phyloP scores from a whole-genome alignment of 2,113 vertebrate genomes.

The Passer montanus region DNA sequence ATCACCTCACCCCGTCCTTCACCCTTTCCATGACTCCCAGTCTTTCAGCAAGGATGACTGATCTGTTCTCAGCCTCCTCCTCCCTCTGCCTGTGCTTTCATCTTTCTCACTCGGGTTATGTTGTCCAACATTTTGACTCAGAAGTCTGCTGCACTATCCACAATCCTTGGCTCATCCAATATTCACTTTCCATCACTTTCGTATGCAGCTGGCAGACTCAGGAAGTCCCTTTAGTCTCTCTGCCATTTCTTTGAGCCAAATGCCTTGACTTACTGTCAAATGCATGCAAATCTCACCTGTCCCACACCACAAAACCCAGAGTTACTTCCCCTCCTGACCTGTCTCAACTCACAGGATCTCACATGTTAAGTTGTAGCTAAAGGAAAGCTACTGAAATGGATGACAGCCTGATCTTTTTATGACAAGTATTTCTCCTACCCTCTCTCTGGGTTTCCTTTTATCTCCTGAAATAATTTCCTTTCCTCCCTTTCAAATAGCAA shows the following conservation, averaged over 20 bases:
- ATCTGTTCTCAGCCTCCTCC: neutral
- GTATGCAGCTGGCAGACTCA: neutral
- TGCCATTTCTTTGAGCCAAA: neutral
- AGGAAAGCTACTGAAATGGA: neutral
- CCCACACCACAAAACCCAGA: neutral
- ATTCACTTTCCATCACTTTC: neutral
- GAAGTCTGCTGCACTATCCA: neutral
- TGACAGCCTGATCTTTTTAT: neutral
- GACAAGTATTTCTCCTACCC: neutral
- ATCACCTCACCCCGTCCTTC: constrained; percentile 20
- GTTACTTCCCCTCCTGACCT: neutral
- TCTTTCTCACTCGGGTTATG: neutral
- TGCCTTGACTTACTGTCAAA: neutral
- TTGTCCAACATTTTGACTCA: neutral
- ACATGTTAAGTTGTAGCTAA: neutral
- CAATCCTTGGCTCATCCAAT: neutral
- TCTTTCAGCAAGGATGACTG: constrained; percentile 22
- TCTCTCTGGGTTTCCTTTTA: neutral
- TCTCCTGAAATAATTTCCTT: neutral
- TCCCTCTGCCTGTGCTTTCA: neutral
- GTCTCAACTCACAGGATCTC: neutral
- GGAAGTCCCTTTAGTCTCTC: neutral
- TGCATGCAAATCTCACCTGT: neutral
- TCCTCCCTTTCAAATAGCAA: neutral
- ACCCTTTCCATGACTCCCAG: neutral